Percentiles rank a stretch among this genome's conserved stretches.
phyloP scores from a whole-genome alignment of 2,888 invertebrate genomes.

The Hypercompe scribonia region DNA sequence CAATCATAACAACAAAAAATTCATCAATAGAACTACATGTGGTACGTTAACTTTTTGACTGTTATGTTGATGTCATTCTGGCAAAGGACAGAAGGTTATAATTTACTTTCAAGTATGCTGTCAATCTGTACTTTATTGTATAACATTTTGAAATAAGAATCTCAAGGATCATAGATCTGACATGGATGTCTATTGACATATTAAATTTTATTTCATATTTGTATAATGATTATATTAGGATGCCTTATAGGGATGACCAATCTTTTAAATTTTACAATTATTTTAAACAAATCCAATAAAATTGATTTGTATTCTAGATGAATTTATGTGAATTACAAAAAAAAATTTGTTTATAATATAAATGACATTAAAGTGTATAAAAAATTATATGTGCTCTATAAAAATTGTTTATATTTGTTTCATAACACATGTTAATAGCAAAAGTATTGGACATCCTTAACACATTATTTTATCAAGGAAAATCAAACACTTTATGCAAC shows the following conservation, averaged over 20 bases:
- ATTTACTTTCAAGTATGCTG: conserved; percentile 9
- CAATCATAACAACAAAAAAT: conserved; percentile 90
- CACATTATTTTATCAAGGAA: neutral
- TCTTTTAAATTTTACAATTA: neutral
- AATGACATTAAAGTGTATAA: no score
- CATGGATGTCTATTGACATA: conserved; percentile 1
- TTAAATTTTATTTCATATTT: neutral
- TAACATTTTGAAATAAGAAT: conserved; percentile 10
- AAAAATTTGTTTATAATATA: neutral
- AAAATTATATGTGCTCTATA: no score
- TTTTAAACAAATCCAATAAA: neutral
- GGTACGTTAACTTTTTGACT: conserved; percentile 86
- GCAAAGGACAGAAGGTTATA: neutral
- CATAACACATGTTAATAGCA: no score
- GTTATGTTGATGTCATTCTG: neutral
- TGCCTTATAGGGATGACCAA: neutral
- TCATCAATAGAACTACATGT: conserved; percentile 94
- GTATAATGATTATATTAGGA: neutral
- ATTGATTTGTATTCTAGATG: neutral
- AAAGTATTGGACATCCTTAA: neutral
- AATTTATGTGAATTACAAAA: no score
- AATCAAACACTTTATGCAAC: neutral
- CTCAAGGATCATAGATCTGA: conserved; percentile 23
- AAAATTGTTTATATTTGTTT: no score
- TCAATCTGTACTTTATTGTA: conserved; percentile 40